Evolutionary conservation across 2,797 vertebrate species (phyloP).

Genomic region (Premnoplex brunnescens): DNA sequence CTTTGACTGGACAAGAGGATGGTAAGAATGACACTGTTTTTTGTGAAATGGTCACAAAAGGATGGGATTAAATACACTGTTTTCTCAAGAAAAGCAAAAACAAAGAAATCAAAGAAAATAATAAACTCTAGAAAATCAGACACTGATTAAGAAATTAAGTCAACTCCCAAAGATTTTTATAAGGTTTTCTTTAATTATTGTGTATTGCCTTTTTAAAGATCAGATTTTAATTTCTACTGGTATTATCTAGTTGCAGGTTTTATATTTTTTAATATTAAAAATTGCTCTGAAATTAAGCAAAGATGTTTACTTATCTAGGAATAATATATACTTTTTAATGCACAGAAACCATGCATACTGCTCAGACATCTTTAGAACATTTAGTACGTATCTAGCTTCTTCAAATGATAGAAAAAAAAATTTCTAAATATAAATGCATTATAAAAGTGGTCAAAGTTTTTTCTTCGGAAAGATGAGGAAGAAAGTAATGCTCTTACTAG

Average conservation of each 20-base stretch:
- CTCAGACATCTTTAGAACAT: background rate
- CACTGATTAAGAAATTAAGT: constrained; percentile 39
- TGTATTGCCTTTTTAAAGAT: background rate
- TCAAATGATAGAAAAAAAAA: background rate
- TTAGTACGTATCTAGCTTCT: background rate
- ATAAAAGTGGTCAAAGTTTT: background rate
- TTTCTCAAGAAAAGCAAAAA: constrained; percentile 42
- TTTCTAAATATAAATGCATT: background rate
- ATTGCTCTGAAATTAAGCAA: background rate
- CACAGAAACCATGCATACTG: background rate
- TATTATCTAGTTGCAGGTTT: background rate
- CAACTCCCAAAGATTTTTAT: constrained; percentile 37
- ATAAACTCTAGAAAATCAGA: constrained; percentile 19
- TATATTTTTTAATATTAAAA: background rate
- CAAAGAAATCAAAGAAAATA: constrained; percentile 28
- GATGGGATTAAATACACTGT: constrained; percentile 34
- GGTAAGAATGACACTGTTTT: background rate
- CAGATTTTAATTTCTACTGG: background rate
- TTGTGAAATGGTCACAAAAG: constrained; percentile 37
- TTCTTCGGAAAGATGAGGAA: background rate
- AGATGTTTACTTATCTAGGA: background rate
- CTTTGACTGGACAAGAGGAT: background rate
- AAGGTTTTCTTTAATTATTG: constrained; percentile 55
- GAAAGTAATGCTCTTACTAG: background rate
- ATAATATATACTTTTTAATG: background rate